A percentile compares a stretch with the other conserved stretches of the same genome.
phyloP scores from a whole-genome alignment of 2,113 vertebrate genomes.

The Rhagologus leucostigma region DNA sequence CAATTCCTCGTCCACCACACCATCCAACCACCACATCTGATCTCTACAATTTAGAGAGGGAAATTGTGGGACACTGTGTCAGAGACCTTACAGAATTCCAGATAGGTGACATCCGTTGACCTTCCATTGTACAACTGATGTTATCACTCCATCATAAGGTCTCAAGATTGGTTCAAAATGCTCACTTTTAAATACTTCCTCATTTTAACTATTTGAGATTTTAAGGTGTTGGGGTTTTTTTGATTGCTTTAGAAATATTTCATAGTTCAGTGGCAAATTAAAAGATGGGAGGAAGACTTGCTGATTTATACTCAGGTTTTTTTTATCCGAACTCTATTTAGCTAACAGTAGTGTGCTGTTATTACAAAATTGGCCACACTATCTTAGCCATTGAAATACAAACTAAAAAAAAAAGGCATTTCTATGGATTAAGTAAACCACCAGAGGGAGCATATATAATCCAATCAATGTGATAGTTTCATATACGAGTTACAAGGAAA shows the following conservation, averaged over 20 bases:
- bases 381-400: not conserved
- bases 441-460: conserved; percentile 44
- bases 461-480: not conserved
- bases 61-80: not conserved
- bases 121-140: not conserved
- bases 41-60: not conserved
- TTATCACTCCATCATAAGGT: not conserved
- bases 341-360: not conserved
- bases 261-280: not conserved
- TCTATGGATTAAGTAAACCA: conserved; percentile 19
- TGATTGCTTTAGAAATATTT: not conserved
- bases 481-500: not conserved
- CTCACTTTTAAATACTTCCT: not conserved
- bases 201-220: not conserved
- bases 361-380: not conserved
- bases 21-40: not conserved
- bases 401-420: not conserved
- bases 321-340: not conserved
- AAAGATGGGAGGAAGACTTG: not conserved
- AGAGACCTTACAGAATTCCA: not conserved
- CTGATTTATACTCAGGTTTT: not conserved
- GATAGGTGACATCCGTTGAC: not conserved
- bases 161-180: not conserved
- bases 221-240: not conserved
- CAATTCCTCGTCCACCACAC: not conserved